Percentiles rank a stretch among this genome's conserved stretches.
phyloP scores from a whole-genome alignment of 2,888 invertebrate species.

The Polydesmus complanatus region DNA sequence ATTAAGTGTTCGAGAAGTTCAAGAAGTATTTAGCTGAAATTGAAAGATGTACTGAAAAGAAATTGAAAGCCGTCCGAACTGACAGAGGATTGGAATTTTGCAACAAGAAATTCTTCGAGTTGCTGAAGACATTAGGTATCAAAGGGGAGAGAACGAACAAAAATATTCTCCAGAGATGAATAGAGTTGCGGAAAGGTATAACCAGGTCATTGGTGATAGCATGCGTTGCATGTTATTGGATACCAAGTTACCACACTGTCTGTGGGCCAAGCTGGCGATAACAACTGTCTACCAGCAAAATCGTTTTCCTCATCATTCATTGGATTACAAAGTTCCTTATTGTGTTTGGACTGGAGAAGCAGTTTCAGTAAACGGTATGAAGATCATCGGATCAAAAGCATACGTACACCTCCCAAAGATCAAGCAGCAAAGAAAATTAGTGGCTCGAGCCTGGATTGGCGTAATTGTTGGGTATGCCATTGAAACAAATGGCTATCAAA shows the following conservation, averaged over 20 bases:
- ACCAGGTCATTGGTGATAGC: neutral
- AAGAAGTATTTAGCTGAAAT: neutral
- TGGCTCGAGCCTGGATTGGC: neutral
- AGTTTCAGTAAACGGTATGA: too few species aligned
- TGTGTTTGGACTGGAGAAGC: neutral
- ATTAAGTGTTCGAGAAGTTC: neutral
- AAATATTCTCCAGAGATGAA: neutral
- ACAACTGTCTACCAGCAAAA: neutral
- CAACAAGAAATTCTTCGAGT: neutral
- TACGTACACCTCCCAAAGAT: too few species aligned
- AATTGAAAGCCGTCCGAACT: neutral
- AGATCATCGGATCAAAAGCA: too few species aligned
- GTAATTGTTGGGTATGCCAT: neutral
- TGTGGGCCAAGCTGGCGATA: conserved; percentile 4
- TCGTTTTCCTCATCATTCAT: neutral
- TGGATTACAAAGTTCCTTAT: neutral
- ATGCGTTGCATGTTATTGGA: neutral
- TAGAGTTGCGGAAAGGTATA: neutral
- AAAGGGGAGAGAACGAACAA: neutral
- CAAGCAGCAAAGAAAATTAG: neutral
- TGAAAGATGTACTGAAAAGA: neutral
- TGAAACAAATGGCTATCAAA: neutral
- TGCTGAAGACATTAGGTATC: neutral
- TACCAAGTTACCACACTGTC: neutral
- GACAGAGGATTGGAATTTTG: neutral